phyloP scores from a whole-genome alignment of 2,888 invertebrate species.

The Subacronicta megacephala region DNA sequence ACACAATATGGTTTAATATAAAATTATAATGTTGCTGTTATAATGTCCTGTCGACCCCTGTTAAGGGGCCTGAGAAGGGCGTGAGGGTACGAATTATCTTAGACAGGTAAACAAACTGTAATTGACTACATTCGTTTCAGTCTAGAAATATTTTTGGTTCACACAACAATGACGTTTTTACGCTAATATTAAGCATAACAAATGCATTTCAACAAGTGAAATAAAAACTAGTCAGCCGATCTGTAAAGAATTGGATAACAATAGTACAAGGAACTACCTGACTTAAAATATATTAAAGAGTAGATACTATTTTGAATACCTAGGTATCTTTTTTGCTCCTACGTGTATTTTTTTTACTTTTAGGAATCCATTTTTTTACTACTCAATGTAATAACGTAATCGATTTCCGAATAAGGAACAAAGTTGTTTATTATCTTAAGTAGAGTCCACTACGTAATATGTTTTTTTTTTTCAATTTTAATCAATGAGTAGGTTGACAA shows the following conservation, averaged over 20 bases:
- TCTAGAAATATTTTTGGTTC: conserved; percentile 18
- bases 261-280: conserved; percentile 32
- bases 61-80: too few species aligned
- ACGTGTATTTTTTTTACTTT: conserved; percentile 23
- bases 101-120: background rate
- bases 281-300: conserved; percentile 32
- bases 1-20: too few species aligned
- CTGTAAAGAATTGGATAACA: conserved; percentile 32
- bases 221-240: conserved; percentile 29
- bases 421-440: conserved; percentile 9
- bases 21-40: too few species aligned
- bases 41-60: too few species aligned
- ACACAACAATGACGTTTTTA: conserved; percentile 26
- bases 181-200: conserved; percentile 24
- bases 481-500: conserved; percentile 32
- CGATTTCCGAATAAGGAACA: conserved; percentile 24
- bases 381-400: conserved; percentile 14
- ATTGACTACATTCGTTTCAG: conserved; percentile 1
- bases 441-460: background rate
- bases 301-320: conserved; percentile 37
- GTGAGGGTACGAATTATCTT: too few species aligned
- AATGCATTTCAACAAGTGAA: conserved; percentile 37
- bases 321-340: conserved; percentile 11
- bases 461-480: conserved; percentile 18
- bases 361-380: conserved; percentile 19